Percentiles rank a stretch among this genome's conserved stretches.
These are phyloP conservation scores for Phortica okadai DNA, from an alignment of 2,888 invertebrate genomes.

Conservation along the genomic window DNA sequence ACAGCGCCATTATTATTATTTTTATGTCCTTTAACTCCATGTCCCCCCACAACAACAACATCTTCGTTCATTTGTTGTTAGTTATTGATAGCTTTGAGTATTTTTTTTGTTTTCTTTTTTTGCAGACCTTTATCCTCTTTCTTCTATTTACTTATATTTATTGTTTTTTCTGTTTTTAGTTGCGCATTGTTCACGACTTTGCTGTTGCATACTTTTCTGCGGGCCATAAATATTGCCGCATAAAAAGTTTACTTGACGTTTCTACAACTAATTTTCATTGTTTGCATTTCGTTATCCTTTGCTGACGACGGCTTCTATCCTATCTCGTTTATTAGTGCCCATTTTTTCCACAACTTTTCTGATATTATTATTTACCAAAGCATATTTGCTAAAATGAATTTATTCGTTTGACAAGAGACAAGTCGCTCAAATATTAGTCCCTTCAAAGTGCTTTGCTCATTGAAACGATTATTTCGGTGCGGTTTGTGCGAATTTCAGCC, in stretches of 20 bases:
- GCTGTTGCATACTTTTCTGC: conserved; percentile 13
- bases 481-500: neutral
- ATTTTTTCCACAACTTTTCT: neutral
- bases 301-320: neutral
- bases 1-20: conserved; percentile 37
- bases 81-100: conserved; percentile 41
- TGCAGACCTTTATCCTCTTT: neutral
- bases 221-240: conserved; percentile 26
- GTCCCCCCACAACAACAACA: too few relatives aligned
- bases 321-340: neutral
- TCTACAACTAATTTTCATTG: conserved; percentile 35
- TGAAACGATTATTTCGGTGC: too few relatives aligned
- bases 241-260: conserved; percentile 38
- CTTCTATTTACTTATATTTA: neutral
- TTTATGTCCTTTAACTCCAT: neutral
- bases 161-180: neutral
- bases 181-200: conserved; percentile 7
- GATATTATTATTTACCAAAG: neutral
- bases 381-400: neutral
- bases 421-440: neutral
- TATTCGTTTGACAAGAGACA: conserved; percentile 5
- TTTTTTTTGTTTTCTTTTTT: conserved; percentile 15
- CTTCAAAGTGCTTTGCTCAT: neutral
- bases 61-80: conserved; percentile 27
- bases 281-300: conserved; percentile 40